Conservation (phyloP, 2,797 vertebrate species). For the Cuniculus paca region DNA sequence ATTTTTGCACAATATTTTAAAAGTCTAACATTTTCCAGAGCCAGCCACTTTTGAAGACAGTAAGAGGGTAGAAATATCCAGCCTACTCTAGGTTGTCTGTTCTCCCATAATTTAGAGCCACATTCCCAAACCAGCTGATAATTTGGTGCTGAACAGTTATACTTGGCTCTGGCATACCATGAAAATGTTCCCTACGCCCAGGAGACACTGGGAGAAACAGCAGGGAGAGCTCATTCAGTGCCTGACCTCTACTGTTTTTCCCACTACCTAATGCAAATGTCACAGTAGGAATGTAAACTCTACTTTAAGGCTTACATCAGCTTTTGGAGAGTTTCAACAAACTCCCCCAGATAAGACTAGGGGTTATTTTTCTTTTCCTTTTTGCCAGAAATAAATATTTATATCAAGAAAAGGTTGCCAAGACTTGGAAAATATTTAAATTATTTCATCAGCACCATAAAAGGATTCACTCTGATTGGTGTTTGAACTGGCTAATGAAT, state of each 20-base stretch:
- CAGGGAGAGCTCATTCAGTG: conserved; percentile 57
- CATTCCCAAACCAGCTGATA: conserved; percentile 74
- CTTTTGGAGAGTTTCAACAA: conserved; percentile 66
- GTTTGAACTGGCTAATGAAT: conserved; percentile 73
- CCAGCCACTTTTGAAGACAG: conserved; percentile 22
- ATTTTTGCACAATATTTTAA: conserved; percentile 44
- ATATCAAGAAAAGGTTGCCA: conserved; percentile 75
- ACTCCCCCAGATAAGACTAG: conserved; percentile 59
- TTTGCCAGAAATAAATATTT: conserved; percentile 82
- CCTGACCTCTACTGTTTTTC: conserved; percentile 51
- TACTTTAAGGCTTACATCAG: conserved; percentile 71
- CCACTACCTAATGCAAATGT: conserved; percentile 58
- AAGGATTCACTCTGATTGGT: conserved; percentile 69
- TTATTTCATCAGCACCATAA: conserved; percentile 75
- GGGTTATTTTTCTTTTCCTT: conserved; percentile 73
- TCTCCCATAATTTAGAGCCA: conserved; percentile 18
- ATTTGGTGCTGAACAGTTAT: conserved; percentile 71
- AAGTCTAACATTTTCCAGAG: conserved; percentile 15
- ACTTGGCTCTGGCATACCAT: conserved; percentile 46
- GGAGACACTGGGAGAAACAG: not conserved
- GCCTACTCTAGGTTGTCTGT: conserved; percentile 23
- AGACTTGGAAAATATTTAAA: conserved; percentile 75
- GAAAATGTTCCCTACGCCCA: conserved; percentile 57
- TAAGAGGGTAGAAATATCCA: conserved; percentile 36
- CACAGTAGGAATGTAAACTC: conserved; percentile 75